These are phyloP conservation scores for Intellagama lesueurii DNA, from an alignment of 2,797 vertebrate species.

Conservation along the genomic window DNA sequence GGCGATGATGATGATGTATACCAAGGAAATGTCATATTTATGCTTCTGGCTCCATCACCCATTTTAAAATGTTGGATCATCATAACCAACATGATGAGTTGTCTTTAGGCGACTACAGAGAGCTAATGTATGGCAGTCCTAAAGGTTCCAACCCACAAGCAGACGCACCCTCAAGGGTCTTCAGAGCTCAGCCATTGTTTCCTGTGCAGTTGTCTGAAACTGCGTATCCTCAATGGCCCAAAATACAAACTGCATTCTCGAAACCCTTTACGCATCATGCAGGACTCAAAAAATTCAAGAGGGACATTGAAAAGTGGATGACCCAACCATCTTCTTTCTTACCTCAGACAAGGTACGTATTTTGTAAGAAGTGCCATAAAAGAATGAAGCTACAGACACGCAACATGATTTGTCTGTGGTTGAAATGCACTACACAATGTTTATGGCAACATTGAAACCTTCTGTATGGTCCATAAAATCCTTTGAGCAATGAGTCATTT, in stretches of 20 bases:
- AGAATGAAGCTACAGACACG: not conserved
- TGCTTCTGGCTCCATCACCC: not conserved
- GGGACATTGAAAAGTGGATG: constrained; percentile 30
- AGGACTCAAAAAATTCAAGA: not conserved
- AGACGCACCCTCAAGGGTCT: not conserved
- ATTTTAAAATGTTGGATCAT: no score
- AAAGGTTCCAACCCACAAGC: not conserved
- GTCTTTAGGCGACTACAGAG: not conserved
- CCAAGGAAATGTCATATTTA: not conserved
- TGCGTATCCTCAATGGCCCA: not conserved
- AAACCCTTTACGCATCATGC: not conserved
- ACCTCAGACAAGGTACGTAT: constrained; percentile 7
- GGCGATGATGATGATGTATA: no score
- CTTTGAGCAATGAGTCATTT: constrained; percentile 36
- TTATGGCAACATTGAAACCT: constrained; percentile 21
- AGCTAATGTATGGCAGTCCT: no score
- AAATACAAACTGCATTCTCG: not conserved
- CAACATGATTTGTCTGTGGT: constrained; percentile 21
- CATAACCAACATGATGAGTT: not conserved
- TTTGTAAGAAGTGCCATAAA: constrained; percentile 13
- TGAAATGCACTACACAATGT: constrained; percentile 38
- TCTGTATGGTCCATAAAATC: constrained; percentile 36
- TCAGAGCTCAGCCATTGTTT: not conserved
- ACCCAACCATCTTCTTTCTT: constrained; percentile 34
- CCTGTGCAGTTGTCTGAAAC: no score